phyloP scores from a whole-genome alignment of 2,113 vertebrate genomes.

The Pseudois nayaur region DNA sequence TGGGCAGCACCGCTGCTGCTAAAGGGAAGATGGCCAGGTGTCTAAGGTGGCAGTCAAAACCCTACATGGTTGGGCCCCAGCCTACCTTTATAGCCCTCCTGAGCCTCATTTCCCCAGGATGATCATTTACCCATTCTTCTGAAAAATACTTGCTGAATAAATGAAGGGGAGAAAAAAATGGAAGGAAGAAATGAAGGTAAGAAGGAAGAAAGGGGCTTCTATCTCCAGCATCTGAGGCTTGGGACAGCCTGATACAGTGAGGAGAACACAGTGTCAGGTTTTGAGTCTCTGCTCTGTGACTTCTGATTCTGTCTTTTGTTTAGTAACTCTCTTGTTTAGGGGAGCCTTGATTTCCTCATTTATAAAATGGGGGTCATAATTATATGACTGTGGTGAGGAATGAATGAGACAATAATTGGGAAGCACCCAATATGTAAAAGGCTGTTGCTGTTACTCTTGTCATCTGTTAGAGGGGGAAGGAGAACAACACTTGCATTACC shows the following conservation, averaged over 20 bases:
- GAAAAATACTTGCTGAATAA: constrained; percentile 18
- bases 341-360: not conserved
- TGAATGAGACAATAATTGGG: not conserved
- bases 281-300: not conserved
- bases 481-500: not conserved
- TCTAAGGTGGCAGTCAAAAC: not conserved
- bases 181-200: not conserved
- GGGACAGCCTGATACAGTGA: not conserved
- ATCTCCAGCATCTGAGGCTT: not conserved
- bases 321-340: not conserved
- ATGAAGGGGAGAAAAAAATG: not conserved
- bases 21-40: not conserved
- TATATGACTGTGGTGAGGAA: not conserved
- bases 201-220: not conserved
- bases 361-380: not conserved
- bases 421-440: not conserved
- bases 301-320: not conserved
- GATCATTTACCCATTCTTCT: not conserved
- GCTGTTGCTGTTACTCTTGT: not conserved
- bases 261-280: not conserved
- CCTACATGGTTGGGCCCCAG: not conserved
- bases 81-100: not conserved
- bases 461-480: not conserved
- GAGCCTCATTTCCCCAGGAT: not conserved
- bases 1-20: not conserved